Percentiles rank a stretch among this genome's conserved stretches.
Conservation (phyloP, 2,797 vertebrate genomes). For the Serranus cabrilla region DNA sequence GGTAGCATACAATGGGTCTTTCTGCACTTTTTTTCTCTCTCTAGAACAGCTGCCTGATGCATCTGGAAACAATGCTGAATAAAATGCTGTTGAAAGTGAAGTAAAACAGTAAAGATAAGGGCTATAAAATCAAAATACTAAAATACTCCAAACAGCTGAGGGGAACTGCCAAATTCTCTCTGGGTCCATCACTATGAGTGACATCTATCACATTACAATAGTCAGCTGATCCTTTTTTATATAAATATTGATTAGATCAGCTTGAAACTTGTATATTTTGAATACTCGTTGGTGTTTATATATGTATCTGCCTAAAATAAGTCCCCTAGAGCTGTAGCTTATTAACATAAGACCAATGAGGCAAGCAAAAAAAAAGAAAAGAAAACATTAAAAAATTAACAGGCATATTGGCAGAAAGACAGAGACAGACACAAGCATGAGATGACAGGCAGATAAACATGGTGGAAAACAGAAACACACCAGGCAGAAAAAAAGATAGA, state of each 20-base stretch:
- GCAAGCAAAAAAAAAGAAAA: not conserved
- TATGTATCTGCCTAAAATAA: not conserved
- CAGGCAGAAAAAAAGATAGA: constrained; percentile 31
- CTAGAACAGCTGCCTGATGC: not conserved
- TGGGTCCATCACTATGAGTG: not conserved
- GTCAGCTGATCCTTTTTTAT: constrained; percentile 5
- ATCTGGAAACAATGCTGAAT: not conserved
- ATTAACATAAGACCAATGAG: constrained; percentile 9
- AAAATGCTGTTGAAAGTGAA: not conserved
- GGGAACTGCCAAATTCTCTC: not conserved
- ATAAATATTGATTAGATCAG: not conserved
- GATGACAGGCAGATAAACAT: constrained; percentile 51
- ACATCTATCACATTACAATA: constrained; percentile 7
- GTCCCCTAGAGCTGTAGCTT: not conserved
- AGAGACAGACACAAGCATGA: constrained; percentile 35
- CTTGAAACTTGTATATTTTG: constrained; percentile 1
- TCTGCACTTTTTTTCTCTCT: not conserved
- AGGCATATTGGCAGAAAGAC: constrained; percentile 30
- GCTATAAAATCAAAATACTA: not conserved
- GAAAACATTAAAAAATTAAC: constrained; percentile 5
- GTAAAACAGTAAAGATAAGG: not conserved
- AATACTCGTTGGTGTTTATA: not conserved
- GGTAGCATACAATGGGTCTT: not conserved
- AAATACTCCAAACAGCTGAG: not conserved
- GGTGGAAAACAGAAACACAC: constrained; percentile 26